phyloP scores from a whole-genome alignment of 2,888 invertebrate genomes.

The Pandemis heparana region DNA sequence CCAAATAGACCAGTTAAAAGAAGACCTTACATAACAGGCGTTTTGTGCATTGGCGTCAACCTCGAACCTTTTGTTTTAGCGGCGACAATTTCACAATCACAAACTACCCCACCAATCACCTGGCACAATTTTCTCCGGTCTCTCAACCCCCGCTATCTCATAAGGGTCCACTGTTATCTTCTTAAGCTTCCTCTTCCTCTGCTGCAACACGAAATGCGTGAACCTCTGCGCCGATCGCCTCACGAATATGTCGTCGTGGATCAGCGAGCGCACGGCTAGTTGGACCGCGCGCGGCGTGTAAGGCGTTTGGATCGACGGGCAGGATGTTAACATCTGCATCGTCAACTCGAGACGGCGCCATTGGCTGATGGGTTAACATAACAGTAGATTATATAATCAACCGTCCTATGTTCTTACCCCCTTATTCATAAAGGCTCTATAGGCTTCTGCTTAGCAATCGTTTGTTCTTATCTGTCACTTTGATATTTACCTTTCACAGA shows the following conservation, averaged over 20 bases:
- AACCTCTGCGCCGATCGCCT: conserved; percentile 89
- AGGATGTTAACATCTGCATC: conserved; percentile 89
- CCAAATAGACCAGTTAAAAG: no score
- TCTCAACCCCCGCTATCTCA: conserved; percentile 66
- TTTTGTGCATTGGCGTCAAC: no score
- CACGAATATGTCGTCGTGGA: conserved; percentile 93
- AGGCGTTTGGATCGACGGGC: conserved; percentile 89
- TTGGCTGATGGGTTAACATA: conserved; percentile 79
- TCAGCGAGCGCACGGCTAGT: conserved; percentile 87
- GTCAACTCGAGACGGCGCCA: conserved; percentile 94
- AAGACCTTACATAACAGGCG: no score
- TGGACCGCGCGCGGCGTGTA: conserved; percentile 88
- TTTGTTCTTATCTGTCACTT: no score
- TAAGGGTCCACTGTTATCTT: conserved; percentile 87
- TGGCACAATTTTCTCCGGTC: conserved; percentile 65
- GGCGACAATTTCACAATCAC: no score
- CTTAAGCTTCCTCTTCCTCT: conserved; percentile 89
- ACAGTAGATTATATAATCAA: background rate
- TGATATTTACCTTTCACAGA: no score
- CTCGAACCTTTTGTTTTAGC: no score
- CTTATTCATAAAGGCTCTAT: no score
- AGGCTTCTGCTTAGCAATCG: no score
- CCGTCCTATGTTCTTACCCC: no score
- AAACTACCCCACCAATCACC: conserved; percentile 53
- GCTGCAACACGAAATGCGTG: conserved; percentile 88